phyloP scores from a whole-genome alignment of 2,797 vertebrate species.

The Chiloscyllium punctatum region DNA sequence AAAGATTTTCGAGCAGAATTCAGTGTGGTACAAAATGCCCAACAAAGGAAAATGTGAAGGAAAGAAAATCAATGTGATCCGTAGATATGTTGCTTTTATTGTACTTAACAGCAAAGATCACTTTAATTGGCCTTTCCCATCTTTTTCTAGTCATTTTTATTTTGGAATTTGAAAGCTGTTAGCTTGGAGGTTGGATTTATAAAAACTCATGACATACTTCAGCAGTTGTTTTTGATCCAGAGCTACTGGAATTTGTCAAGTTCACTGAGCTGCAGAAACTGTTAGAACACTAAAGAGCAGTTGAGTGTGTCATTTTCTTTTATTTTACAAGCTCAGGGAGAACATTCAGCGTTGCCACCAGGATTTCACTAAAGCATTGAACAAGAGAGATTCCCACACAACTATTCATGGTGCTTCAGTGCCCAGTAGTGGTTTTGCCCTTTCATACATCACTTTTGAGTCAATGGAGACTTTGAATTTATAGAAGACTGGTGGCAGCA shows the following conservation, averaged over 20 bases:
- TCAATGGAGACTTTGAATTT: background rate
- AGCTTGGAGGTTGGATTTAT: background rate
- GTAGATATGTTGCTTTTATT: background rate
- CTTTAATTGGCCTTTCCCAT: background rate
- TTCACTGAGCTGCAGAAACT: constrained; percentile 33
- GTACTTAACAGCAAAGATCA: background rate
- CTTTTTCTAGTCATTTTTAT: background rate
- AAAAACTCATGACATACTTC: background rate
- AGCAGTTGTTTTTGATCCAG: background rate
- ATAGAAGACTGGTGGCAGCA: background rate
- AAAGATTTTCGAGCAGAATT: constrained; percentile 39
- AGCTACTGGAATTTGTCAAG: background rate
- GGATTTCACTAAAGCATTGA: background rate
- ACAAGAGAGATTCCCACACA: background rate
- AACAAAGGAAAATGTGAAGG: constrained; percentile 32
- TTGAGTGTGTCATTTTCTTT: background rate
- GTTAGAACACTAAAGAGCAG: constrained; percentile 29
- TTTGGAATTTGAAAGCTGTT: background rate
- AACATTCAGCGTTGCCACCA: background rate
- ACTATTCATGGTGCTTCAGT: background rate
- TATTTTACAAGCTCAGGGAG: background rate
- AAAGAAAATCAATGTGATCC: constrained; percentile 28
- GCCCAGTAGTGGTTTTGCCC: background rate
- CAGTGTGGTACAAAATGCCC: constrained; percentile 47
- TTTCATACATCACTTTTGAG: background rate